Conservation (phyloP, 2,113 vertebrate genomes). For the Aegithalos caudatus region DNA sequence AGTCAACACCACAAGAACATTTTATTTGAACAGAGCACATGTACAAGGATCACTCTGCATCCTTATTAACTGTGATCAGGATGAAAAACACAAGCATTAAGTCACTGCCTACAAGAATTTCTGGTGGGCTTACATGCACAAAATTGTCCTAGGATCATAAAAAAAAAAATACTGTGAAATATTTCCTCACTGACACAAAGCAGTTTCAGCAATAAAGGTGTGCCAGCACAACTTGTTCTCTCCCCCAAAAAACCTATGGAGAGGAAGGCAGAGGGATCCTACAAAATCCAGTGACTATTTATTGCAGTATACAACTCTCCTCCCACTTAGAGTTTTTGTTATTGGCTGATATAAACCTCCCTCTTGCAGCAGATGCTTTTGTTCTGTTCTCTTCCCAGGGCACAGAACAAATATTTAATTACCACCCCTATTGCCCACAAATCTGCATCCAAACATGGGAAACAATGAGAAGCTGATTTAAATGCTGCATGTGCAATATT, state of each 20-base stretch:
- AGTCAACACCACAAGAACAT: neutral
- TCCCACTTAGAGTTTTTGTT: neutral
- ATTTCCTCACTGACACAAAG: neutral
- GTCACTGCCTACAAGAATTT: neutral
- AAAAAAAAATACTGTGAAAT: neutral
- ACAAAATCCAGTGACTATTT: rapidly evolving
- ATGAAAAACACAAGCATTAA: neutral
- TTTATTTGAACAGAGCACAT: neutral
- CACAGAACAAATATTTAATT: neutral
- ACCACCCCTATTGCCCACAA: neutral
- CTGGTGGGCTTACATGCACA: neutral
- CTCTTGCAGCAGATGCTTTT: neutral
- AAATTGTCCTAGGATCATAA: neutral
- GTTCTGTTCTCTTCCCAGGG: neutral
- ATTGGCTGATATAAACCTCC: neutral
- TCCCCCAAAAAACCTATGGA: rapidly evolving
- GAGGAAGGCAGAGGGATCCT: rapidly evolving
- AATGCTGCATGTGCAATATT: neutral
- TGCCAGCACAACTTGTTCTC: neutral
- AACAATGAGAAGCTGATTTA: neutral
- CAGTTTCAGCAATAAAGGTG: neutral
- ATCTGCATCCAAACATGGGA: neutral
- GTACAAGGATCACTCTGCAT: neutral
- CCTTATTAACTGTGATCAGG: neutral
- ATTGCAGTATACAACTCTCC: neutral